Percentiles rank a stretch among this genome's conserved stretches.
These are phyloP conservation scores for Aphelinus certus DNA, from an alignment of 1,140 invertebrate species.

Conservation along the genomic window DNA sequence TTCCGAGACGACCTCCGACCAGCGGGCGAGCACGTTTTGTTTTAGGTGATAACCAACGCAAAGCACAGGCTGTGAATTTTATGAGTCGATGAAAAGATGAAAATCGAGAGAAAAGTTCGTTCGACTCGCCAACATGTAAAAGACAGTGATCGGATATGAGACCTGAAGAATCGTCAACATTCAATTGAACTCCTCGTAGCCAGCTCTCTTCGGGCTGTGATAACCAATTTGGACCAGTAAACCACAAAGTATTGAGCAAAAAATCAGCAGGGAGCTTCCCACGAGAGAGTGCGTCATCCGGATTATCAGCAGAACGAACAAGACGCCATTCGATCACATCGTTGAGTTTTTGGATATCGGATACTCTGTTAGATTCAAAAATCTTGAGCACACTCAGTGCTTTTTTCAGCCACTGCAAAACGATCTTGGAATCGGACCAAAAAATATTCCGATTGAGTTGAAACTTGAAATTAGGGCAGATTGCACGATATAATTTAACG, in stretches of 20 bases:
- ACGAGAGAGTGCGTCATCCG: constrained; percentile 9
- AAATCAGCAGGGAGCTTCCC: not conserved
- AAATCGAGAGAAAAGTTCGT: too few relatives aligned
- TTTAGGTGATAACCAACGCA: too few relatives aligned
- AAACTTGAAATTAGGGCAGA: too few relatives aligned
- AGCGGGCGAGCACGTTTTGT: too few relatives aligned
- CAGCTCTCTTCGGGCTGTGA: not conserved
- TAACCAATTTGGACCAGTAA: constrained; percentile 2
- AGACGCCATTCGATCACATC: not conserved
- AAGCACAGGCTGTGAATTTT: too few relatives aligned
- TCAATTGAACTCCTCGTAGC: not conserved
- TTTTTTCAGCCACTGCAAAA: constrained; percentile 44
- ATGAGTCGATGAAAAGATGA: too few relatives aligned
- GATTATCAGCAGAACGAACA: not conserved
- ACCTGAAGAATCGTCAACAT: too few relatives aligned
- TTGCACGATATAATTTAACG: constrained; percentile 1
- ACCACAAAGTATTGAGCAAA: not conserved
- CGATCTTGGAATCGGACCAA: constrained; percentile 43
- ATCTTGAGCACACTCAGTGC: constrained; percentile 18
- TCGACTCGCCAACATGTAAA: too few relatives aligned
- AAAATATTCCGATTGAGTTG: not conserved
- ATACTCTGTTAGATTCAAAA: not conserved
- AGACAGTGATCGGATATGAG: too few relatives aligned
- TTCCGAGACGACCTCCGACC: too few relatives aligned
- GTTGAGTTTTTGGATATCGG: constrained; percentile 2